These are phyloP conservation scores for Myotis pilosus DNA, from an alignment of 2,797 vertebrate species.

Conservation along the genomic window DNA sequence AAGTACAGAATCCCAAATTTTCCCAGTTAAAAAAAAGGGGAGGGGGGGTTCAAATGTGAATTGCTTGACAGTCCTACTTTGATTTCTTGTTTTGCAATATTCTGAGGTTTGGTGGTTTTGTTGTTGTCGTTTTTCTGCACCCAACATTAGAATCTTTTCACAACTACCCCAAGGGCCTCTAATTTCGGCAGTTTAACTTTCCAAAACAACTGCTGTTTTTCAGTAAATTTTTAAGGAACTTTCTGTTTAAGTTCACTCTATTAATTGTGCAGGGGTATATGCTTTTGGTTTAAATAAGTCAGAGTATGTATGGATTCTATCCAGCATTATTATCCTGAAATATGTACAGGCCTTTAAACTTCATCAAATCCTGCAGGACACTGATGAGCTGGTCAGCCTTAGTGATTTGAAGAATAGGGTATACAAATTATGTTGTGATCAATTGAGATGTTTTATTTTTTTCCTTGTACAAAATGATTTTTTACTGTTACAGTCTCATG, in stretches of 20 bases:
- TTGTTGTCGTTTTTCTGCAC: neutral
- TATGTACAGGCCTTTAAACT: neutral
- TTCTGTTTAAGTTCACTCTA: slow-evolving; percentile 33
- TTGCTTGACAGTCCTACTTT: slow-evolving; percentile 3
- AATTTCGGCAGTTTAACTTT: slow-evolving; percentile 61
- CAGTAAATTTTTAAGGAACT: slow-evolving; percentile 37
- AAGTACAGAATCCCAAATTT: slow-evolving; percentile 13
- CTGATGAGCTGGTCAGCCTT: neutral
- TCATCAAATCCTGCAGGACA: neutral
- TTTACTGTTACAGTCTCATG: neutral
- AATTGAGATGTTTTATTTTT: neutral
- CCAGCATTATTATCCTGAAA: neutral
- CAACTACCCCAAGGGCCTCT: slow-evolving; percentile 52
- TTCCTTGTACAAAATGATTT: neutral
- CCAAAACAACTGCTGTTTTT: slow-evolving; percentile 48
- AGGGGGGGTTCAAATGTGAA: neutral
- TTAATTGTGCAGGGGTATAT: neutral
- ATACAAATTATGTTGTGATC: neutral
- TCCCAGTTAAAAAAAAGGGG: neutral
- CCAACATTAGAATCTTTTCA: slow-evolving; percentile 60
- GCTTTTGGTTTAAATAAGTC: slow-evolving; percentile 10
- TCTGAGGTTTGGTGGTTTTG: neutral
- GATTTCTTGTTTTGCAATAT: slow-evolving; percentile 56
- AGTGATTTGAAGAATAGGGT: neutral
- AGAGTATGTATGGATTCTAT: neutral